Conservation (phyloP, 2,888 invertebrate genomes). For the Plagiodera versicolora region DNA sequence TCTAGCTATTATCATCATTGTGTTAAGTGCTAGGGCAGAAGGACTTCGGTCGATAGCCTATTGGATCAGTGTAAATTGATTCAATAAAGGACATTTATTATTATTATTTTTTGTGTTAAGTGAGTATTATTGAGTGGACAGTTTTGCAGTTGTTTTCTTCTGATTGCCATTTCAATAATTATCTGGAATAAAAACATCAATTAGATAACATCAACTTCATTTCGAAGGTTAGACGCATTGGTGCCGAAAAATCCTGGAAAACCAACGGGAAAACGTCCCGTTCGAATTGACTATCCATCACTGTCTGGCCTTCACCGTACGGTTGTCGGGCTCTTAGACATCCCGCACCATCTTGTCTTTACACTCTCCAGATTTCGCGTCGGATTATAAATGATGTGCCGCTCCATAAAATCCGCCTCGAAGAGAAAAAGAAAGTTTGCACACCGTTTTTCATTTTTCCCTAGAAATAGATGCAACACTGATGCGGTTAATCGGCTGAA, state of each 20-base stretch:
- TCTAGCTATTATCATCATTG: no score
- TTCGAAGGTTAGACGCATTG: not conserved
- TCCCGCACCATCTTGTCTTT: slow-evolving; percentile 23
- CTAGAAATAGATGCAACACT: not conserved
- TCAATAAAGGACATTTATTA: no score
- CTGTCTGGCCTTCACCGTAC: slow-evolving; percentile 20
- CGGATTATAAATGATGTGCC: slow-evolving; percentile 50
- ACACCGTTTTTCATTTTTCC: not conserved
- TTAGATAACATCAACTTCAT: not conserved
- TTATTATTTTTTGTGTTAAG: no score
- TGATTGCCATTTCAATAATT: no score
- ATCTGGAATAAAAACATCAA: no score
- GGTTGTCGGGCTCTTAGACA: not conserved
- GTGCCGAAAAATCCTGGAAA: not conserved
- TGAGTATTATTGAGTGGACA: no score
- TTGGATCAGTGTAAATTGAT: no score
- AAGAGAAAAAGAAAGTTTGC: not conserved
- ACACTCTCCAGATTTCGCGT: slow-evolving; percentile 35
- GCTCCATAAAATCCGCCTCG: slow-evolving; percentile 48
- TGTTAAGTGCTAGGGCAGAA: no score
- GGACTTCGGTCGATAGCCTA: no score
- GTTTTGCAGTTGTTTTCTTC: no score
- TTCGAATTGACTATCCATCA: slow-evolving; percentile 24
- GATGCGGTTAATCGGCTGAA: not conserved
- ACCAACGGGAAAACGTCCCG: slow-evolving; percentile 1